phyloP scores from a whole-genome alignment of 2,113 vertebrate genomes.

The Gasterosteus aculeatus region DNA sequence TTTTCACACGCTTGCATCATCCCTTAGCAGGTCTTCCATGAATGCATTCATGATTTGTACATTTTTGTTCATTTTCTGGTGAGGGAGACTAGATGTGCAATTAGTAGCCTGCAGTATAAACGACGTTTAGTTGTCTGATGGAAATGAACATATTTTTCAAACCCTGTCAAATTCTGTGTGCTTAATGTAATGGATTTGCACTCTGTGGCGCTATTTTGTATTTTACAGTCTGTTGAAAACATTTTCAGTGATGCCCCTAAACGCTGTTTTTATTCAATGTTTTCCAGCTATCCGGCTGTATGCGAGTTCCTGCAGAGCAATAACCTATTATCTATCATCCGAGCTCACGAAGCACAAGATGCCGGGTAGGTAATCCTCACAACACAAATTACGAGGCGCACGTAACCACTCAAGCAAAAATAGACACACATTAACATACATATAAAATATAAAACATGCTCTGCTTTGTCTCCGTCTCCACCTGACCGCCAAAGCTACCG shows the following conservation, averaged over 20 bases:
- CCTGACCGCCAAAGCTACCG: constrained; percentile 75
- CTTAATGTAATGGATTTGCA: not conserved
- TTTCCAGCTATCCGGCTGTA: constrained; percentile 94
- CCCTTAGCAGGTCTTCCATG: constrained; percentile 31
- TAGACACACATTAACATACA: constrained; percentile 1
- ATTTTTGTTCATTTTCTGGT: constrained; percentile 31
- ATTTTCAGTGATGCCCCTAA: constrained; percentile 3
- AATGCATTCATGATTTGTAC: constrained; percentile 49
- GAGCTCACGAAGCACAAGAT: constrained; percentile 99
- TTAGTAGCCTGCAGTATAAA: constrained; percentile 22
- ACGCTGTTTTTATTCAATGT: constrained; percentile 13
- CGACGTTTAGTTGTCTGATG: not conserved
- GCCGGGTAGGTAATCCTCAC: constrained; percentile 87
- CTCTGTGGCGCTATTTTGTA: not conserved
- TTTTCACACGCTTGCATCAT: constrained; percentile 67
- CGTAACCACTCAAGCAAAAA: constrained; percentile 3
- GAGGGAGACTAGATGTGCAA: constrained; percentile 17
- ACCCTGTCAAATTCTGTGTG: not conserved
- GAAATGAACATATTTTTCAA: not conserved
- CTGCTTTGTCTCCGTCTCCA: constrained; percentile 27
- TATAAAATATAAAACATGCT: not conserved
- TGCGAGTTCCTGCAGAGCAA: constrained; percentile 99
- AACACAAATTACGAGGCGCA: constrained; percentile 3
- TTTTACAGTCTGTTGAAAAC: not conserved
- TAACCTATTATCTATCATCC: constrained; percentile 98